Conservation (phyloP, 1,140 invertebrate species). For the Eueides isabella region DNA sequence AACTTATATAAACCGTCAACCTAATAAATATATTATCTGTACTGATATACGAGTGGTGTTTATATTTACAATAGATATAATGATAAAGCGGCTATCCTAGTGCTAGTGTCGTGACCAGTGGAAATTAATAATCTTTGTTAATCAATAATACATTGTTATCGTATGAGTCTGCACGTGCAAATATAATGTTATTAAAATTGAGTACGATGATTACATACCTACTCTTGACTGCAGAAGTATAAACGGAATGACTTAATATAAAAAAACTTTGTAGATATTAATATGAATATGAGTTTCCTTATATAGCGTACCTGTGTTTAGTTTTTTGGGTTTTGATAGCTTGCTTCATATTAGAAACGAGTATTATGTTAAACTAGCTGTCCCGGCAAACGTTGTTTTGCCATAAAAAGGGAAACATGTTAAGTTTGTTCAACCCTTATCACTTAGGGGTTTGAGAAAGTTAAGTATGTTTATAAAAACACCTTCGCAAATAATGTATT, state of each 20-base stretch:
- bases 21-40: neutral
- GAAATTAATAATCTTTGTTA: slow-evolving; percentile 10
- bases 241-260: neutral
- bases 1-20: neutral
- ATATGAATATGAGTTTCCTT: too few species aligned
- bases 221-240: neutral
- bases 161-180: neutral
- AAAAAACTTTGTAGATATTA: too few species aligned
- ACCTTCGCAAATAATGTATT: too few species aligned
- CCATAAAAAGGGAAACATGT: too few species aligned
- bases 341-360: too few species aligned
- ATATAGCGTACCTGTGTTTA: too few species aligned
- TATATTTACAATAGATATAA: neutral
- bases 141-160: slow-evolving; percentile 1
- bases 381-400: too few species aligned
- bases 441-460: too few species aligned
- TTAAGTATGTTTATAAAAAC: too few species aligned
- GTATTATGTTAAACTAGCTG: too few species aligned
- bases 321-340: too few species aligned
- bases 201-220: neutral
- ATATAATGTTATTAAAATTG: slow-evolving; percentile 8
- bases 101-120: slow-evolving; percentile 1
- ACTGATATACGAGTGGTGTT: neutral
- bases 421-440: too few species aligned
- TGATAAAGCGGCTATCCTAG: neutral